A percentile compares a stretch with the other conserved stretches of the same genome.
These are phyloP conservation scores for Spinus pinus DNA, from an alignment of 2,797 vertebrate genomes.

Conservation along the genomic window DNA sequence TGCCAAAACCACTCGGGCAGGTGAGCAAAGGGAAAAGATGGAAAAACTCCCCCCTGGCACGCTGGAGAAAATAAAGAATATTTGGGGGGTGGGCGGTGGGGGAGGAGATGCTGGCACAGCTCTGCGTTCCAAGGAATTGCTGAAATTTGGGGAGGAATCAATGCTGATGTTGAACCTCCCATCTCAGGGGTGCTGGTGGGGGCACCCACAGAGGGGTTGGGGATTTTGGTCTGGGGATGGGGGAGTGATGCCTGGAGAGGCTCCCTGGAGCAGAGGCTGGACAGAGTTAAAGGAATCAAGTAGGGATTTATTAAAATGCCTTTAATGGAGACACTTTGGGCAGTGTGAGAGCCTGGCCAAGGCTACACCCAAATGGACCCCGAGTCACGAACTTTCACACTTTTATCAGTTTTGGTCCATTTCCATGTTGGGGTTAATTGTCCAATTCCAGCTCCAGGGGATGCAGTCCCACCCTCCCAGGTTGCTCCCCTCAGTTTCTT, in stretches of 20 bases:
- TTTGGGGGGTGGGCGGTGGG: rapidly evolving
- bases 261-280: background rate
- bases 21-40: slow-evolving; percentile 66
- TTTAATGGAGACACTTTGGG: background rate
- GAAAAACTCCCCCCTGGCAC: rapidly evolving
- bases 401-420: background rate
- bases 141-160: rapidly evolving
- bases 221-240: background rate
- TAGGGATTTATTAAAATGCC: background rate
- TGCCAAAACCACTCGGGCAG: slow-evolving; percentile 84
- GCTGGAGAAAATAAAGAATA: rapidly evolving
- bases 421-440: background rate
- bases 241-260: background rate
- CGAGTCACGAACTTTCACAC: rapidly evolving
- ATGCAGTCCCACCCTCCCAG: background rate
- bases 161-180: rapidly evolving
- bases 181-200: background rate
- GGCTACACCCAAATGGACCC: background rate
- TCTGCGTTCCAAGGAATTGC: background rate
- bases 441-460: background rate
- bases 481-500: background rate
- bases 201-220: background rate
- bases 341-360: no score
- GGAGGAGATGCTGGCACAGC: background rate
- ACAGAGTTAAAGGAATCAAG: background rate